Conservation (phyloP, 2,113 vertebrate species). For the Amphilophus citrinellus region DNA sequence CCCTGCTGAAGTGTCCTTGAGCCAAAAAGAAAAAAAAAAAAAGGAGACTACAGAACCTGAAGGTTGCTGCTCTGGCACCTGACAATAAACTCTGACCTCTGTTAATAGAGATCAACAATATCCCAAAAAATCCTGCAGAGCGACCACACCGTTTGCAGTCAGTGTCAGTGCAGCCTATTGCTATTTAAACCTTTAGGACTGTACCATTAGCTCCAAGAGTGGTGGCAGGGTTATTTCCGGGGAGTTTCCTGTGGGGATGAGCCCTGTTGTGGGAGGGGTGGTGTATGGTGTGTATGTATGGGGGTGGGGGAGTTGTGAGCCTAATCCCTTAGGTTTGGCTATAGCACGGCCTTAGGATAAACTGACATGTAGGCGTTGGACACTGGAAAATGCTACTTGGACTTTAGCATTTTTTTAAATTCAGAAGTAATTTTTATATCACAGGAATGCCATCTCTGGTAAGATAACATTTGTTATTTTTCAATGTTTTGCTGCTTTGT, state of each 20-base stretch:
- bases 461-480: slow-evolving; percentile 69
- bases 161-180: slow-evolving; percentile 49
- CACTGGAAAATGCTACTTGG: slow-evolving; percentile 67
- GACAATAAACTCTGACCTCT: slow-evolving; percentile 47
- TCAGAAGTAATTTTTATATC: slow-evolving; percentile 16
- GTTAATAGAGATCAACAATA: slow-evolving; percentile 19
- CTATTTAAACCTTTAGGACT: slow-evolving; percentile 70
- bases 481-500: slow-evolving; percentile 9
- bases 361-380: slow-evolving; percentile 70
- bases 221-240: slow-evolving; percentile 50
- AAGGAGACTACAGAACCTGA: not conserved
- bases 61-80: slow-evolving; percentile 4
- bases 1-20: slow-evolving; percentile 24
- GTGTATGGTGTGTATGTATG: slow-evolving; percentile 7
- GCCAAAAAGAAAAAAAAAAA: not conserved
- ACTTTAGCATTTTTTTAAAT: slow-evolving; percentile 39
- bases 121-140: slow-evolving; percentile 4
- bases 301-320: slow-evolving; percentile 72
- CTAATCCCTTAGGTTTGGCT: slow-evolving; percentile 86
- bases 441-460: slow-evolving; percentile 74
- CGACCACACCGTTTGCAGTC: slow-evolving; percentile 8
- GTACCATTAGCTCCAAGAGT: slow-evolving; percentile 63
- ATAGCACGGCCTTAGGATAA: slow-evolving; percentile 79
- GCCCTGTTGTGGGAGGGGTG: slow-evolving; percentile 56
- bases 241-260: slow-evolving; percentile 78